Base-by-base conservation (phyloP, 2,797 vertebrate genomes). In the Tenualosa thibaudeaui region DNA sequence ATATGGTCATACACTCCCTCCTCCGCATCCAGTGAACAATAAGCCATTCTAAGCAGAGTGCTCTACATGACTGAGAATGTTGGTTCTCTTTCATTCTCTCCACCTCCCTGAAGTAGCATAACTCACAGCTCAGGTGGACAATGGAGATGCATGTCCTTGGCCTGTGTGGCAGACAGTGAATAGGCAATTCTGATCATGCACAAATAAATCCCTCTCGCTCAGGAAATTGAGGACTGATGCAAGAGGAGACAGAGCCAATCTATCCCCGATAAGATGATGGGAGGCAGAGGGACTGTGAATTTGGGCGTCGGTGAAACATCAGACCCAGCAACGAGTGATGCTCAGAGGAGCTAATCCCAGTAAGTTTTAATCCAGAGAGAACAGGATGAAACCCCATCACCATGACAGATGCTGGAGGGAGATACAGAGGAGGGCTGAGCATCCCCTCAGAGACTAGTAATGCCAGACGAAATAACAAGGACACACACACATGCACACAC, bases 211-310 rank as follows among this genome's bases (percentile, higher is more conserved):
- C 54, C 84, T 84, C 86, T 71, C 83, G 84, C 82, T 81, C 81
- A 84, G 85, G 82, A 81, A 68, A 82, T 86, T 84, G 86, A 49
- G 12, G 68, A 83, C 82, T 86, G 82, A 86, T 75, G 24, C 62
- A 22, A 84, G 62, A 78, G 51, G 62, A 87, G 78, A 24, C 83
- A 71, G 83, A 40, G 43, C 82, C 40, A 81, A 84, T 83, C 46
- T 88, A 83, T 83, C 85, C 84, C 83, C 40, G 81, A 83, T 37
- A 71, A 71, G 71, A 71, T 68, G 84, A 82, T 81, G 75, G 82
- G 26, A n/a, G 19, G n/a, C 2, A 81, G 56, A 83, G 58, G 54
- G 71, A 46, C 31, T 68, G 40, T 81, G 85, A 83, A 85, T 83
- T 12, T 83, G 81, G 86, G 81, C 58, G 40, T 82, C 26, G 10